phyloP scores from a whole-genome alignment of 1,140 invertebrate species.

The Oreohelix idahoensis region DNA sequence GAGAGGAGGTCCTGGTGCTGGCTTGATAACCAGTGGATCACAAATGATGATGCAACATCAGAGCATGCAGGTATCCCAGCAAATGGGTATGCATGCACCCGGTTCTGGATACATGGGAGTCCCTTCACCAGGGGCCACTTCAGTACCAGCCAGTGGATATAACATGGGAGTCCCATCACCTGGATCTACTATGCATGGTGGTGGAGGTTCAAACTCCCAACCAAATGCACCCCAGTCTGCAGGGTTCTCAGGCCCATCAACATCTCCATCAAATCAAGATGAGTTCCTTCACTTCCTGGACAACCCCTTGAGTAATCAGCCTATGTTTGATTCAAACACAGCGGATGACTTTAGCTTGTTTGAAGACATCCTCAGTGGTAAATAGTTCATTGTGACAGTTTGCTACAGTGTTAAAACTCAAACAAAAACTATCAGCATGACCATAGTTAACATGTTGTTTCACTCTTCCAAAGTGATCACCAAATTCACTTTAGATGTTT shows the following conservation, averaged over 20 bases:
- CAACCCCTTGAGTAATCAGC: slow-evolving; percentile 54
- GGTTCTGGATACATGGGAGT: slow-evolving; percentile 31
- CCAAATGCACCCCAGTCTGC: slow-evolving; percentile 15
- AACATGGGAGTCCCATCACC: slow-evolving; percentile 15
- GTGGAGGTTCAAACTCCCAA: slow-evolving; percentile 37
- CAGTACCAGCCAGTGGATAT: not conserved
- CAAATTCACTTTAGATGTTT: not conserved
- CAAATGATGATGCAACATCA: slow-evolving; percentile 67
- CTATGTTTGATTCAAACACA: slow-evolving; percentile 57
- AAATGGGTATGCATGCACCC: slow-evolving; percentile 42
- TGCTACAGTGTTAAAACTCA: not conserved
- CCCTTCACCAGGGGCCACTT: slow-evolving; percentile 37
- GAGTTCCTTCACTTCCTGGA: slow-evolving; percentile 67
- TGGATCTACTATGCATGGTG: slow-evolving; percentile 16
- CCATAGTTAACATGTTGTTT: not conserved
- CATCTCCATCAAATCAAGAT: slow-evolving; percentile 52
- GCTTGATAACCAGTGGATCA: slow-evolving; percentile 51
- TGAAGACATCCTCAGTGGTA: slow-evolving; percentile 57
- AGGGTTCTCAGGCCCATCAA: slow-evolving; percentile 29
- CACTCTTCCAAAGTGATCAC: not conserved
- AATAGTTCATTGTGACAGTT: not conserved
- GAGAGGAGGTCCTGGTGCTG: slow-evolving; percentile 14
- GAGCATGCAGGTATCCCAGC: slow-evolving; percentile 63
- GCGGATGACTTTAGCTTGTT: slow-evolving; percentile 56
- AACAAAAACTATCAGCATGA: not conserved